A percentile compares a stretch with the other conserved stretches of the same genome.
Conservation (phyloP, 2,113 vertebrate genomes). For the Melanostigma gelatinosum region DNA sequence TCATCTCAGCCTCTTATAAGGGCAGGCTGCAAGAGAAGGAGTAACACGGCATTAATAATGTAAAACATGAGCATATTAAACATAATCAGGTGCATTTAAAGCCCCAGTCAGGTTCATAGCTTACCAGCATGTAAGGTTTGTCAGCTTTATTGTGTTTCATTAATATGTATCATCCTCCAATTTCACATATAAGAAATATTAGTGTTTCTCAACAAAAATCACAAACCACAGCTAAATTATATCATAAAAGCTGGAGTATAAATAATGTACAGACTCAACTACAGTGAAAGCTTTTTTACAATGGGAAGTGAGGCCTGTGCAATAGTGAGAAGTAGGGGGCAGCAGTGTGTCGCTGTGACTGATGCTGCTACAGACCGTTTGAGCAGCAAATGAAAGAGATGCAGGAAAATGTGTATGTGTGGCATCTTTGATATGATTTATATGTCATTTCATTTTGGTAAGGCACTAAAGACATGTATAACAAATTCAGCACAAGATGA, state of each 20-base stretch:
- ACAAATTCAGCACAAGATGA: not conserved
- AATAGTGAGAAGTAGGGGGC: slow-evolving; percentile 35
- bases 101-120: not conserved
- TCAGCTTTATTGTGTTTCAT: not conserved
- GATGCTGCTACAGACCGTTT: not conserved
- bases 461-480: not conserved
- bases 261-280: not conserved
- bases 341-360: slow-evolving; percentile 25
- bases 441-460: not conserved
- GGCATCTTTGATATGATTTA: not conserved
- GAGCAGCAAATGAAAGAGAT: not conserved
- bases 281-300: slow-evolving; percentile 8
- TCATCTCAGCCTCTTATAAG: slow-evolving; percentile 36
- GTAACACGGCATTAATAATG: slow-evolving; percentile 54
- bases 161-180: not conserved
- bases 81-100: not conserved
- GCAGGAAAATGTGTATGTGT: not conserved
- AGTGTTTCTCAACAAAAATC: not conserved
- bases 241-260: not conserved
- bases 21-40: slow-evolving; percentile 22
- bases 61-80: slow-evolving; percentile 27
- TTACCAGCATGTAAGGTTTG: not conserved
- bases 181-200: not conserved
- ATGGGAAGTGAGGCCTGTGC: not conserved
- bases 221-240: not conserved